These are phyloP conservation scores for Acrocyrtus sp. DNA, from an alignment of 2,888 invertebrate genomes.

Conservation along the genomic window DNA sequence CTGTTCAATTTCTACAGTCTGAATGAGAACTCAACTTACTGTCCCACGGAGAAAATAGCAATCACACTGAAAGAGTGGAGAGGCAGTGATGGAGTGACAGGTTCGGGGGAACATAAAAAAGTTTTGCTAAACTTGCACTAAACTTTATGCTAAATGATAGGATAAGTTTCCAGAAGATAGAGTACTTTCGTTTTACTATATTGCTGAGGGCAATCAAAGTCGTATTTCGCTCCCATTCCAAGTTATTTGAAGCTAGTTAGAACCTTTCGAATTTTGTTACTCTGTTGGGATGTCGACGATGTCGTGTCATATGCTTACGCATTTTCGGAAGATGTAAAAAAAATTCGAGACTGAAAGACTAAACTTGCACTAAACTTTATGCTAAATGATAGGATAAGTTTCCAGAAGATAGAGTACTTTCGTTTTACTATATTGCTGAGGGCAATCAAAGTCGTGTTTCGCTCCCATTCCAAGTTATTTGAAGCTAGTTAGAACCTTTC, in stretches of 20 bases:
- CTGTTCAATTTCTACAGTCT: constrained; percentile 58
- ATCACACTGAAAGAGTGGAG: constrained; percentile 57
- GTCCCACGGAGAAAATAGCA: constrained; percentile 57
- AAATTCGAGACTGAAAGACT: too few species aligned
- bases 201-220: constrained; percentile 13
- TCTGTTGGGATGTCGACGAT: too few species aligned
- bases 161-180: too few species aligned
- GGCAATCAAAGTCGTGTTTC: constrained; percentile 16
- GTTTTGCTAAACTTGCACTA: not conserved
- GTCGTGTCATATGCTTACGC: too few species aligned
- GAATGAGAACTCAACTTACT: constrained; percentile 57
- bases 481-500: too few species aligned
- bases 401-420: too few species aligned
- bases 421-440: not conserved
- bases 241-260: too few species aligned
- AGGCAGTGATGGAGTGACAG: constrained; percentile 41
- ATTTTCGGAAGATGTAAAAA: too few species aligned
- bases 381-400: too few species aligned
- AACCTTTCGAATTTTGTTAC: too few species aligned
- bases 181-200: not conserved
- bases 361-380: not conserved
- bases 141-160: constrained; percentile 1
- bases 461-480: too few species aligned
- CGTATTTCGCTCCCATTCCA: too few species aligned
- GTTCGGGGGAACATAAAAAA: constrained; percentile 38